Evolutionary conservation across 2,797 vertebrate species (phyloP).

Genomic region (Poecilia wingei): DNA sequence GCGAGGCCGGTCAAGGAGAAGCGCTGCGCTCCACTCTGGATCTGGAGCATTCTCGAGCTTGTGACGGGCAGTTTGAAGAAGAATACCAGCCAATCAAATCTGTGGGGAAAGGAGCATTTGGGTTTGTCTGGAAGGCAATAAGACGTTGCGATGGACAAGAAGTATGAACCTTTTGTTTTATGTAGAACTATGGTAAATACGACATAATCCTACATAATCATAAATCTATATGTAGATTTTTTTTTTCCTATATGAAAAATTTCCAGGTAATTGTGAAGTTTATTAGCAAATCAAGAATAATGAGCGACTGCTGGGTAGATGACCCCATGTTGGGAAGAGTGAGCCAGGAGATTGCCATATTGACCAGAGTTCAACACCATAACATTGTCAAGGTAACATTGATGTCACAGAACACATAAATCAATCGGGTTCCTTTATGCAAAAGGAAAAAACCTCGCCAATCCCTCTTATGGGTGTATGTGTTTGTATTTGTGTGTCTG

Average conservation of each 20-base stretch:
- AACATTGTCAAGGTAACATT: conserved; percentile 89
- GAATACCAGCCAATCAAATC: conserved; percentile 86
- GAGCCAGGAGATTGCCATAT: conserved; percentile 91
- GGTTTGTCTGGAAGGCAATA: conserved; percentile 91
- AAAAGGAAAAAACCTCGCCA: background rate
- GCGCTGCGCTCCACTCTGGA: conserved; percentile 80
- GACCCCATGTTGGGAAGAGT: conserved; percentile 89
- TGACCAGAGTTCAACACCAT: conserved; percentile 87
- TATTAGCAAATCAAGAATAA: conserved; percentile 90
- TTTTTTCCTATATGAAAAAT: background rate
- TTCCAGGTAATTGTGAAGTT: conserved; percentile 93
- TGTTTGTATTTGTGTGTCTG: background rate
- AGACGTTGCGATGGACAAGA: conserved; percentile 81
- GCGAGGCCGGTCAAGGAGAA: conserved; percentile 67
- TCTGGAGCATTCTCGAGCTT: conserved; percentile 86
- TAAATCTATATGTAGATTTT: background rate
- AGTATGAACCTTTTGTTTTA: conserved; percentile 70
- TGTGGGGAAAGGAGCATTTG: conserved; percentile 92
- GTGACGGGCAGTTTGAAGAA: conserved; percentile 87
- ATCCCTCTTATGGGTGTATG: background rate
- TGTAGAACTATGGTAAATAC: background rate
- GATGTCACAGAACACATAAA: background rate
- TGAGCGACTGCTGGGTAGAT: conserved; percentile 91
- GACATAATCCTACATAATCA: too few species aligned
- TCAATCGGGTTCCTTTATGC: background rate